Conservation (phyloP, 1,140 invertebrate genomes). For the Mylabris phalerata region DNA sequence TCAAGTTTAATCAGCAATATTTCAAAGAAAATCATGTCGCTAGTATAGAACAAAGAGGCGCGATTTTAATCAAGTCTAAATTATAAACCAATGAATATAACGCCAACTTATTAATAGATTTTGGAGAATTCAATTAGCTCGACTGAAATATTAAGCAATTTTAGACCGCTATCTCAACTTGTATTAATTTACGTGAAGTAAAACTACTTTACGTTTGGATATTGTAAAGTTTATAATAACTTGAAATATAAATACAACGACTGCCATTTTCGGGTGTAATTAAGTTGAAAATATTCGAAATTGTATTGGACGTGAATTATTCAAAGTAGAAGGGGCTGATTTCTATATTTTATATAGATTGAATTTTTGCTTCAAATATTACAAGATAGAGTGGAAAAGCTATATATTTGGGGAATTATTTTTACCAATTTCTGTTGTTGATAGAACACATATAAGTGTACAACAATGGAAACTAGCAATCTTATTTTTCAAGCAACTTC, state of each 20-base stretch:
- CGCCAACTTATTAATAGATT: constrained; percentile 26
- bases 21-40: constrained; percentile 1
- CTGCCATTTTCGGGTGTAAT: no score
- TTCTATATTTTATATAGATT: no score
- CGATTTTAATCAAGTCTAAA: constrained; percentile 21
- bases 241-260: not conserved
- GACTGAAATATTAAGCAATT: constrained; percentile 25
- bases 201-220: constrained; percentile 10
- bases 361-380: no score
- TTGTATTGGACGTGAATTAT: no score
- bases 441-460: no score
- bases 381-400: no score
- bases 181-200: constrained; percentile 18
- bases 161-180: constrained; percentile 18
- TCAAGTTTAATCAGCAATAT: constrained; percentile 7
- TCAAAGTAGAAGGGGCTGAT: no score
- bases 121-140: constrained; percentile 27
- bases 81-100: constrained; percentile 20
- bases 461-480: no score
- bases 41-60: constrained; percentile 9
- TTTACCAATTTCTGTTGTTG: no score
- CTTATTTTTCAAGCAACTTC: no score
- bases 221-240: constrained; percentile 2
- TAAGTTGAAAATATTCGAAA: no score
- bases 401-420: no score